Evolutionary conservation across 2,113 vertebrate species (phyloP).

Genomic region (Phocoena sinus): DNA sequence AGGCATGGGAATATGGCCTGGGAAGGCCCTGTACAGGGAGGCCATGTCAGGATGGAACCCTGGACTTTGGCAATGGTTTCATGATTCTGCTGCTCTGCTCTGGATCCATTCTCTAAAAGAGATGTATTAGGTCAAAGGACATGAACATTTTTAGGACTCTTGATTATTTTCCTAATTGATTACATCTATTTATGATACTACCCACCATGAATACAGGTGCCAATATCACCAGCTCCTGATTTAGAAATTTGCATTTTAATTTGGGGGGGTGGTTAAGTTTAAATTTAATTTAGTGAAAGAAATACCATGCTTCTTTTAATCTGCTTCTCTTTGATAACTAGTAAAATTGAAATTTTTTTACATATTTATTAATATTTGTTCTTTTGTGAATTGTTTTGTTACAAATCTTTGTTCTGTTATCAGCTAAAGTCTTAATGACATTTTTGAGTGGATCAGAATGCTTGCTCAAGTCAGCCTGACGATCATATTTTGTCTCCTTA

Average conservation of each 20-base stretch:
- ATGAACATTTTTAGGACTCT: background rate
- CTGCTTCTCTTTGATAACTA: slow-evolving; percentile 14
- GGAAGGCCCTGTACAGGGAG: background rate
- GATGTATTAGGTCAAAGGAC: background rate
- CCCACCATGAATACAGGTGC: background rate
- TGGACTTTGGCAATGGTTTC: background rate
- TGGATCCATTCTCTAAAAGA: background rate
- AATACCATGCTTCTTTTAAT: background rate
- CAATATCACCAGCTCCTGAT: background rate
- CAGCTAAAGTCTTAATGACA: background rate
- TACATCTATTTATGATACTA: background rate
- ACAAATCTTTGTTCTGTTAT: background rate
- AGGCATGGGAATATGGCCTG: background rate
- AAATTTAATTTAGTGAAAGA: background rate
- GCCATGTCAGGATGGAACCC: background rate
- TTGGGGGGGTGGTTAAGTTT: background rate
- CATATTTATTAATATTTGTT: background rate
- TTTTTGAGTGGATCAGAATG: background rate
- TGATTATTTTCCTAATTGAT: slow-evolving; percentile 13
- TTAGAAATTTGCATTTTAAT: background rate
- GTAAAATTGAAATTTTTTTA: background rate
- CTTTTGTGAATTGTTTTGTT: background rate
- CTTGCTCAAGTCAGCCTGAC: background rate
- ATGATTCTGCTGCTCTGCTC: background rate
- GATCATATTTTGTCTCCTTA: background rate